Evolutionary conservation across 2,113 vertebrate species (phyloP).

Genomic region (Aphelocoma coerulescens): DNA sequence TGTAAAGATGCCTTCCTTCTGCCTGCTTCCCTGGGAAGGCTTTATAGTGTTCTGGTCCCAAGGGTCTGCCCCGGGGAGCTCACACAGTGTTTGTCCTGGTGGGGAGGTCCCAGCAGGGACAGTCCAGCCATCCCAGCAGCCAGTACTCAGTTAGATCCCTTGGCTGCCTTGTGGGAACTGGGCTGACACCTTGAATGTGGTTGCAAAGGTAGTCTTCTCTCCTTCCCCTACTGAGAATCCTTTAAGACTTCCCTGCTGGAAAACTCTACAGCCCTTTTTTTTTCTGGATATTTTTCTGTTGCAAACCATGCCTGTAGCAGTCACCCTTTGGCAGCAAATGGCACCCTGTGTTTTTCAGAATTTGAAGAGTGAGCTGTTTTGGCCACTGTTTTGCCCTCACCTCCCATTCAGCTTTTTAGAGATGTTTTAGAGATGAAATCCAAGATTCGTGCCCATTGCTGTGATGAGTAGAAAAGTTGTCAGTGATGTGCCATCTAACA

Average conservation of each 20-base stretch:
- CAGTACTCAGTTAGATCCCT: background rate
- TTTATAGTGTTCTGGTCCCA: accelerated
- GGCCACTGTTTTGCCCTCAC: background rate
- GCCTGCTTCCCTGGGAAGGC: background rate
- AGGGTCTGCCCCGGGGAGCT: accelerated
- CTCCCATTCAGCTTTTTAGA: background rate
- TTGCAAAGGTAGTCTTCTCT: background rate
- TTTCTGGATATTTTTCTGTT: background rate
- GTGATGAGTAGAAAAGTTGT: background rate
- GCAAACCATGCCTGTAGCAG: accelerated
- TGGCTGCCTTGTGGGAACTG: background rate
- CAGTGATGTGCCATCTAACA: background rate
- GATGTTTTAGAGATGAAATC: background rate
- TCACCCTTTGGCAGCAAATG: background rate
- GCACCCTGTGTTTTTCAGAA: background rate
- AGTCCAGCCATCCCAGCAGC: background rate
- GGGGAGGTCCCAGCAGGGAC: background rate
- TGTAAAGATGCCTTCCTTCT: background rate
- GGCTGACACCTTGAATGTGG: background rate
- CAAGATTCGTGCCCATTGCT: background rate
- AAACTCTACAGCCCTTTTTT: background rate
- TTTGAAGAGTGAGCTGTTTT: background rate
- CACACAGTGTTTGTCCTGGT: accelerated
- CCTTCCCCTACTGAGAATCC: background rate
- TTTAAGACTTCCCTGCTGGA: background rate